phyloP scores from a whole-genome alignment of 53 echinoderm and acorn worm genomes.

The Actinopyga echinites region DNA sequence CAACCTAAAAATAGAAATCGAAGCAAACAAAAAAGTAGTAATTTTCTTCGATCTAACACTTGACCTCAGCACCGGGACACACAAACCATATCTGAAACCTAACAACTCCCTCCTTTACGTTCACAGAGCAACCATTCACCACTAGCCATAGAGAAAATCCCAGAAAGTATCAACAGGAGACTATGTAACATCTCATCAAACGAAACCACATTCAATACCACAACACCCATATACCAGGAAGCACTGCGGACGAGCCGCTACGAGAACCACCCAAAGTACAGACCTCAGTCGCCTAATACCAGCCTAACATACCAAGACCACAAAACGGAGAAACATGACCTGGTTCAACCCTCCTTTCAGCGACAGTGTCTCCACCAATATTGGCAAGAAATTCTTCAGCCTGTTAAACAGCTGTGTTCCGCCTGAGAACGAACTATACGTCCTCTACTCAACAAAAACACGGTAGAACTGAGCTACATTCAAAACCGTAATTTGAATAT shows the following conservation, averaged over 20 bases:
- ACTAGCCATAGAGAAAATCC: slow-evolving; percentile 4
- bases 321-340: slow-evolving; percentile 22
- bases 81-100: too few species aligned
- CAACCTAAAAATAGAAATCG: too few species aligned
- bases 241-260: neutral
- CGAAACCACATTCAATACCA: slow-evolving; percentile 9
- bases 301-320: too few species aligned
- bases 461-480: slow-evolving; percentile 15
- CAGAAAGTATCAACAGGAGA: slow-evolving; percentile 29
- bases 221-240: slow-evolving; percentile 18
- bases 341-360: slow-evolving; percentile 53
- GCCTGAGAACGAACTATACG: neutral
- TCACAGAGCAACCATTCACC: neutral
- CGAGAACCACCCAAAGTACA: neutral
- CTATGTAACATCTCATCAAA: slow-evolving; percentile 27
- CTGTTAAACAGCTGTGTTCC: slow-evolving; percentile 1
- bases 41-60: neutral
- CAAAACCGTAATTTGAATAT: too few species aligned
- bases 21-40: too few species aligned
- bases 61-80: neutral
- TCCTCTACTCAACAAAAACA: slow-evolving; percentile 45
- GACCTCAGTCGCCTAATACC: neutral
- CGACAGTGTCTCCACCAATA: slow-evolving; percentile 30
- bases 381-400: slow-evolving; percentile 11
- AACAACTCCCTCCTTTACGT: too few species aligned